Evolutionary conservation across 2,888 invertebrate species (phyloP), one percentile per base, ranked within the genome.

Genomic region (Dendrolimus houi): DNA sequence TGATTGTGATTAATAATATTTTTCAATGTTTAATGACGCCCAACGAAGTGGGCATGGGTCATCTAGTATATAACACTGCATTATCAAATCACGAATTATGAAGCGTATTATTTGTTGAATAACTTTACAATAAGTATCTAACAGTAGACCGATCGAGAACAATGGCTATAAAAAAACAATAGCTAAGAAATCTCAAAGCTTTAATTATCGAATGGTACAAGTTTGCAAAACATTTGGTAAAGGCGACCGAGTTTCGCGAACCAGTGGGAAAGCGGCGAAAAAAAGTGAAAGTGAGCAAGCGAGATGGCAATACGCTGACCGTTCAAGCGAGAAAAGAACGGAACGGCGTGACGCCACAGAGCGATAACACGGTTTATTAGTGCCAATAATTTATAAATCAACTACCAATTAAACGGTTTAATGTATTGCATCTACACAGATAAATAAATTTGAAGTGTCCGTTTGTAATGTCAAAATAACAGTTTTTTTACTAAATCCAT

Each of bases 221-320:
- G 66, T 77, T 76, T 76, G 76, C 75, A 62, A 77, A 83, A 81
- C 76, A 83, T 86, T 86, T 83, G 83, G 85, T 85, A 80, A 76
- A 76, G 72, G 61, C 79, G 77, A 67, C 76, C 77, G 79, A 79
- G 81, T 82, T 84, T 77, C 81, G 79, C 72, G 66, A 61, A 62
- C 77, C 78, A 83, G 85, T 83, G 83, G 80, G 87, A 87, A 87
- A 87, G 87, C 80, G 74, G 76, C 74, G 74, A 80, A 83, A 85
- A 83, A 86, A 86, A 87, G 87, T 85, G 87, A 87, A 87, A 87
- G 87, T 74, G 78, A 57, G 68, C 74, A 70, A 83, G 71, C 62
- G 78, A 71, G 81, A 85, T 66, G 64, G 61, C 55, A 41, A 58
- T 57, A 65, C 59, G 60, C 56, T 59, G 64, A 60, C 59, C 60